Evolutionary conservation across 2,888 invertebrate genomes (phyloP).

Genomic region (Exocentrus adspersus): DNA sequence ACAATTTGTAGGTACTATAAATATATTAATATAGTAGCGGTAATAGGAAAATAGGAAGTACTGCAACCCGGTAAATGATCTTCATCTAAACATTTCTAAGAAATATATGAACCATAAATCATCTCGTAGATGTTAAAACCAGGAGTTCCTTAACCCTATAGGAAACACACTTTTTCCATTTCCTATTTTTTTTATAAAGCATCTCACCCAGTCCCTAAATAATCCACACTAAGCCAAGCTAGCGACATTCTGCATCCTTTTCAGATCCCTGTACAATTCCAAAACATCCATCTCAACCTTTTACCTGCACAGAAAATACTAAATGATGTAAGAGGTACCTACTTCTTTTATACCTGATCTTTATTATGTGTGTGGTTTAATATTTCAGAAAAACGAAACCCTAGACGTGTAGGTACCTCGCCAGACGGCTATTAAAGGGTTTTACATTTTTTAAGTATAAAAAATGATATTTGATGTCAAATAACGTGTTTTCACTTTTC

Average conservation of each 20-base stretch:
- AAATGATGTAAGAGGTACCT: slow-evolving; percentile 26
- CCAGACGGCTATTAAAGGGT: slow-evolving; percentile 19
- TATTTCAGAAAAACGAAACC: slow-evolving; percentile 27
- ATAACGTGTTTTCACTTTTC: slow-evolving; percentile 26
- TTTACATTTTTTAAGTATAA: slow-evolving; percentile 22
- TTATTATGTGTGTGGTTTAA: slow-evolving; percentile 29
- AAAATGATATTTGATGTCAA: slow-evolving; percentile 29
- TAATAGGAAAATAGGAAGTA: too few species aligned
- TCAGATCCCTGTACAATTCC: neutral
- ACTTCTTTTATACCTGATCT: slow-evolving; percentile 27
- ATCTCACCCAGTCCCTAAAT: slow-evolving; percentile 10
- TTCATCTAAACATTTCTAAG: too few species aligned
- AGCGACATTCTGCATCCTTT: neutral
- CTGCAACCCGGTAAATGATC: too few species aligned
- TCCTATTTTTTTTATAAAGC: slow-evolving; percentile 20
- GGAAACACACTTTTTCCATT: slow-evolving; percentile 28
- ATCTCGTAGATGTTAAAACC: slow-evolving; percentile 7
- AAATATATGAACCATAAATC: neutral
- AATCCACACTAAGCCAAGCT: slow-evolving; percentile 1
- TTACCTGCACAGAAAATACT: slow-evolving; percentile 26
- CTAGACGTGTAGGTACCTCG: slow-evolving; percentile 22
- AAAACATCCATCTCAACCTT: neutral
- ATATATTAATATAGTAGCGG: too few species aligned
- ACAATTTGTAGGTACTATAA: too few species aligned
- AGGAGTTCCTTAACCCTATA: slow-evolving; percentile 26